phyloP scores from a whole-genome alignment of 35 echinoderm and acorn worm genomes.

The Ophiothrix spiculata region DNA sequence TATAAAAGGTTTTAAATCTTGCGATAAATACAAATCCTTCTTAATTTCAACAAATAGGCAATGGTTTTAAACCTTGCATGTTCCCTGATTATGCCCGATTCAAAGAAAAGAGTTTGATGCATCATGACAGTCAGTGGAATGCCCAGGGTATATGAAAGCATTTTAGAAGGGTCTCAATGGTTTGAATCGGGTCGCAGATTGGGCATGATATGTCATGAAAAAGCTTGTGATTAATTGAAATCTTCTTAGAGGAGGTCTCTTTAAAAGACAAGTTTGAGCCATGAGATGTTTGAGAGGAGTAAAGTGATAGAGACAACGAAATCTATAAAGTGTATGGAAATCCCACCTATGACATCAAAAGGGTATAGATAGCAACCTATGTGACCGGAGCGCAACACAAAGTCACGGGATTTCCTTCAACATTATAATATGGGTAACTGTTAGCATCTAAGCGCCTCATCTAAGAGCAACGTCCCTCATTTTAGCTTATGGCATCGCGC shows the following conservation, averaged over 20 bases:
- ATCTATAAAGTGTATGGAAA: background rate
- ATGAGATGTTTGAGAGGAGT: background rate
- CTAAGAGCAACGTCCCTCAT: background rate
- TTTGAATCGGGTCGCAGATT: background rate
- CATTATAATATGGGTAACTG: background rate
- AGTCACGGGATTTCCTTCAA: background rate
- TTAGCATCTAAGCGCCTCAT: background rate
- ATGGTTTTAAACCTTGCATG: background rate
- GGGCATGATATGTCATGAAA: background rate
- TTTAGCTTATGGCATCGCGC: background rate
- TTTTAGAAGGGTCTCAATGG: conserved; percentile 4
- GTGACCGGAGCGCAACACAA: background rate
- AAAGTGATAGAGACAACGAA: background rate
- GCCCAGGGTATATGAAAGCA: conserved; percentile 1
- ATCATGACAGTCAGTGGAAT: background rate
- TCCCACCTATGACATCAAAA: background rate
- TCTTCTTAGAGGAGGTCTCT: background rate
- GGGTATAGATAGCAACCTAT: background rate
- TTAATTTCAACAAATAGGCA: background rate
- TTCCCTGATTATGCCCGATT: background rate
- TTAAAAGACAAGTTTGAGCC: conserved; percentile 15
- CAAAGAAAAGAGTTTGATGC: background rate
- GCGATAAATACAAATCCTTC: background rate
- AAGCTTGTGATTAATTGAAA: background rate
- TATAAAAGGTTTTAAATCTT: background rate